Evolutionary conservation across 2,797 vertebrate species (phyloP).

Genomic region (Aselliscus stoliczkanus): DNA sequence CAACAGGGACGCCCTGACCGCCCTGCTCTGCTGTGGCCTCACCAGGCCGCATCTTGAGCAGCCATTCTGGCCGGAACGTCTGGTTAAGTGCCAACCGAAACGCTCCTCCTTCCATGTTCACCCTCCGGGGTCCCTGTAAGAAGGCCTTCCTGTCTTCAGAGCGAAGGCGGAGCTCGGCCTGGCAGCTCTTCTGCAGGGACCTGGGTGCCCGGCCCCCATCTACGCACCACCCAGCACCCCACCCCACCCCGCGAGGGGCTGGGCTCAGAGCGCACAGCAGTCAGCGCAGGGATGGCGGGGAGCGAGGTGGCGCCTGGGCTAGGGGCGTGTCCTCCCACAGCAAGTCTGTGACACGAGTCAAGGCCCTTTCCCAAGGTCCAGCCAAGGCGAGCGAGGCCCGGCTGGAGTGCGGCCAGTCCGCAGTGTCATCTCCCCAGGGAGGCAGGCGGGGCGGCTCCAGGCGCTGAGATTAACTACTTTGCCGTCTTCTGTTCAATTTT

Average conservation of each 20-base stretch:
- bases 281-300: neutral
- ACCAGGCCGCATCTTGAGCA: neutral
- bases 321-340: neutral
- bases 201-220: neutral
- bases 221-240: neutral
- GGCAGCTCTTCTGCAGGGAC: neutral
- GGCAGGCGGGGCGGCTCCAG: neutral
- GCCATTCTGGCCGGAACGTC: neutral
- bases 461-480: neutral
- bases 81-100: neutral
- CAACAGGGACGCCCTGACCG: rapidly evolving
- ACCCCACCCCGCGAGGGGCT: neutral
- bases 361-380: neutral
- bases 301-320: neutral
- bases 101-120: neutral
- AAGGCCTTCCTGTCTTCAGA: neutral
- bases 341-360: neutral
- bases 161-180: rapidly evolving
- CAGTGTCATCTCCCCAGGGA: neutral
- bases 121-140: neutral
- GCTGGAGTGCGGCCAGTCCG: neutral
- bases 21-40: neutral
- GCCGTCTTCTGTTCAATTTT: neutral
- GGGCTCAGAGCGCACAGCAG: neutral
- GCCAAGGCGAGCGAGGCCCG: no score